phyloP scores from a whole-genome alignment of 2,113 vertebrate species.

The Oryzias celebensis region DNA sequence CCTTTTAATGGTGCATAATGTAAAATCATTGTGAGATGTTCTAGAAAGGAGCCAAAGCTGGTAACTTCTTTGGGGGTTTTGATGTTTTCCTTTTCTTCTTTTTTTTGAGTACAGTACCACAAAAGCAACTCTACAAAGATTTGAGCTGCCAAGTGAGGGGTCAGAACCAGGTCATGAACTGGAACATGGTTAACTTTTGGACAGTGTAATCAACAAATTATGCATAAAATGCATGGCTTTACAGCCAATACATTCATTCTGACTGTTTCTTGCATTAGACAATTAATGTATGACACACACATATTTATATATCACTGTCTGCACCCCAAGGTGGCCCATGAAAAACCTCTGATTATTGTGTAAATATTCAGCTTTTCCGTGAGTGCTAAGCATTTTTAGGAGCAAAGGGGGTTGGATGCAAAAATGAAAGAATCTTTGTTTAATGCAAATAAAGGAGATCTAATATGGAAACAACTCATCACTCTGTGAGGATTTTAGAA shows the following conservation, averaged over 20 bases:
- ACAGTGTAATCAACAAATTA: not conserved
- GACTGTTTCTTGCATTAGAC: conserved; percentile 11
- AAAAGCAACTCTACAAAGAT: conserved; percentile 1
- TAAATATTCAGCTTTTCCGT: conserved; percentile 50
- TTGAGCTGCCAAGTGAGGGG: conserved; percentile 2
- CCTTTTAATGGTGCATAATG: not conserved
- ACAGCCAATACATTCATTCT: conserved; percentile 14
- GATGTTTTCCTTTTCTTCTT: not conserved
- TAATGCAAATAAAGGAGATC: conserved; percentile 53
- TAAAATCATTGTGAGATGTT: too few species aligned
- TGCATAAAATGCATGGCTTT: conserved; percentile 2
- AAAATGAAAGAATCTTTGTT: conserved; percentile 44
- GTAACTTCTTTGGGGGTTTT: not conserved
- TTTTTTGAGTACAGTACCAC: conserved; percentile 7
- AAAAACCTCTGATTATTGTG: conserved; percentile 57
- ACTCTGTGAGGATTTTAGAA: conserved; percentile 50
- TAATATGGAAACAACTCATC: conserved; percentile 59
- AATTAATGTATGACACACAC: conserved; percentile 35
- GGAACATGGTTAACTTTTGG: not conserved
- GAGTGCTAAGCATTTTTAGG: conserved; percentile 46
- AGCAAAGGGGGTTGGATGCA: conserved; percentile 48
- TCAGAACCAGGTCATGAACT: not conserved
- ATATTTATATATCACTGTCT: conserved; percentile 43
- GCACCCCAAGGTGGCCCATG: conserved; percentile 49
- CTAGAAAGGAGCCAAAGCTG: too few species aligned